Conservation (phyloP, 2,113 vertebrate species). For the Etheostoma cragini region DNA sequence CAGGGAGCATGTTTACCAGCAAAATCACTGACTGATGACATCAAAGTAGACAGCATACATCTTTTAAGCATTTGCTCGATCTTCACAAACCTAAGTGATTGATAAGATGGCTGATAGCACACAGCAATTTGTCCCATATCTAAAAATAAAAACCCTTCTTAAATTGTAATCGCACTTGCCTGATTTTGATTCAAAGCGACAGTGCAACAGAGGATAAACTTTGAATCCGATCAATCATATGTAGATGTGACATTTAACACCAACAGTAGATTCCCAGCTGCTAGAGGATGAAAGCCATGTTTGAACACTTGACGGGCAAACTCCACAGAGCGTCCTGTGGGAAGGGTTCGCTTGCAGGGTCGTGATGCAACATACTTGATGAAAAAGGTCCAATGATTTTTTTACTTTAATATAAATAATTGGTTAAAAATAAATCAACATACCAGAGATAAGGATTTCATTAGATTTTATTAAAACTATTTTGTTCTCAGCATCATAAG, state of each 20-base stretch:
- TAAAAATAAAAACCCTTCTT: slow-evolving; percentile 64
- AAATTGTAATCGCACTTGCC: slow-evolving; percentile 62
- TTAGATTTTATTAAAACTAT: not conserved
- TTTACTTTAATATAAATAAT: slow-evolving; percentile 23
- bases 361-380: slow-evolving; percentile 39
- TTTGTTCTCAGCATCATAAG: not conserved
- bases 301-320: slow-evolving; percentile 74
- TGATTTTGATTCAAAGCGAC: slow-evolving; percentile 71
- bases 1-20: not conserved
- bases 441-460: not conserved
- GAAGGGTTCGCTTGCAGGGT: slow-evolving; percentile 27
- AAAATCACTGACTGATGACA: not conserved
- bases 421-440: slow-evolving; percentile 29
- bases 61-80: slow-evolving; percentile 18
- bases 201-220: slow-evolving; percentile 68
- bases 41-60: slow-evolving; percentile 10
- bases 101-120: slow-evolving; percentile 36
- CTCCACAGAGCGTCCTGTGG: slow-evolving; percentile 58
- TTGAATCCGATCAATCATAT: slow-evolving; percentile 83
- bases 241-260: slow-evolving; percentile 84
- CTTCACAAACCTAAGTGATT: slow-evolving; percentile 39
- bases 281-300: slow-evolving; percentile 78
- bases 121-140: slow-evolving; percentile 43
- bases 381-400: slow-evolving; percentile 3
- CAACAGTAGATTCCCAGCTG: slow-evolving; percentile 73